Conservation (phyloP, 2,888 invertebrate species). For the Gibbula magus region DNA sequence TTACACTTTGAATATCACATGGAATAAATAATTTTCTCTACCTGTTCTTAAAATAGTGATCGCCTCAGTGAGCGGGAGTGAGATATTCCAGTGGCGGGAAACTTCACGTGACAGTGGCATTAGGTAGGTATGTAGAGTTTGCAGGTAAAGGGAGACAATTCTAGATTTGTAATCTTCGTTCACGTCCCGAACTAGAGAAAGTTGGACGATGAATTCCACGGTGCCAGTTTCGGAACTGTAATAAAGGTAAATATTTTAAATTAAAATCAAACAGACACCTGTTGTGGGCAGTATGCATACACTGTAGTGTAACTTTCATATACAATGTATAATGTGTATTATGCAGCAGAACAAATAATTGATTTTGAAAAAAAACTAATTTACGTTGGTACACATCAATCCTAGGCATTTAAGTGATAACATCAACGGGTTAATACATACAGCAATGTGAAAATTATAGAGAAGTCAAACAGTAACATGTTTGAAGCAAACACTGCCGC, state of each 20-base stretch:
- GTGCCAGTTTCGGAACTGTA: constrained; percentile 41
- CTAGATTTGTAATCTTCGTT: constrained; percentile 44
- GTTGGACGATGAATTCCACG: constrained; percentile 55
- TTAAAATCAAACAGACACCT: no score
- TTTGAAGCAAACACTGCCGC: no score
- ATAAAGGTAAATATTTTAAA: background rate
- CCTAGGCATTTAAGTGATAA: no score
- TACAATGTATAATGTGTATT: no score
- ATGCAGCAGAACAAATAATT: no score
- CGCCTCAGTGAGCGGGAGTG: constrained; percentile 45
- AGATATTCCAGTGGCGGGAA: constrained; percentile 49
- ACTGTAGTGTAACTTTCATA: no score
- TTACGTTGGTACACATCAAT: no score
- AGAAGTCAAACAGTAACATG: no score
- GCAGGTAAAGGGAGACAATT: constrained; percentile 39
- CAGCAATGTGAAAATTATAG: no score
- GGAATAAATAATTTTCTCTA: constrained; percentile 23
- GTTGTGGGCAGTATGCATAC: no score
- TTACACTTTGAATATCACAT: background rate
- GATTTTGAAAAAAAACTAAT: no score
- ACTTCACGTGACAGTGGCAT: constrained; percentile 23
- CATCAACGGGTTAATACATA: no score
- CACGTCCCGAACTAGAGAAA: constrained; percentile 42
- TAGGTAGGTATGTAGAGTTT: constrained; percentile 29
- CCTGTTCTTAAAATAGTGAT: constrained; percentile 59